These are phyloP conservation scores for Calyptomena viridis DNA, from an alignment of 2,113 vertebrate species.

Conservation along the genomic window DNA sequence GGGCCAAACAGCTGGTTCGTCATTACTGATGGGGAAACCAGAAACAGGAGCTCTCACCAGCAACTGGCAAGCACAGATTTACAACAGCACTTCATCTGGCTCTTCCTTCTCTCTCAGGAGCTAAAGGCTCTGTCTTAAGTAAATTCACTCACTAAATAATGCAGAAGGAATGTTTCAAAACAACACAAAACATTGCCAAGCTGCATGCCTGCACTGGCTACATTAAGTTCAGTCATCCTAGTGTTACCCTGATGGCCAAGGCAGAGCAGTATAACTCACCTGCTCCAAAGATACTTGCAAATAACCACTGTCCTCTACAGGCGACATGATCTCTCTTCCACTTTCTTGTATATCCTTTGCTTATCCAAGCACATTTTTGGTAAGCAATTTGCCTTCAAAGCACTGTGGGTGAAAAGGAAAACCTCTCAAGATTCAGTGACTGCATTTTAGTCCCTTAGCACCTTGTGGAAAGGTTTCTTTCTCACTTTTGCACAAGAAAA, in stretches of 20 bases:
- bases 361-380: not conserved
- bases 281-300: not conserved
- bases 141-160: constrained; percentile 52
- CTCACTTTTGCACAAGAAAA: not conserved
- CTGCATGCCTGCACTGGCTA: not conserved
- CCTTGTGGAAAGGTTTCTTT: not conserved
- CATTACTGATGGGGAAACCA: not conserved
- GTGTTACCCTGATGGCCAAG: not conserved
- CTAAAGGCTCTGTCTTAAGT: constrained; percentile 10
- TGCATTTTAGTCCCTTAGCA: not conserved
- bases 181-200: not conserved
- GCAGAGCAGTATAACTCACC: not conserved
- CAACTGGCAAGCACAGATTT: not conserved
- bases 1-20: not conserved
- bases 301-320: not conserved
- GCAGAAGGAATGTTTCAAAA: not conserved
- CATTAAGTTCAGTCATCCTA: not conserved
- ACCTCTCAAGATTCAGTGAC: constrained; percentile 29
- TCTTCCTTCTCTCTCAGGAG: not conserved
- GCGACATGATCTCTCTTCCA: not conserved
- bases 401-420: constrained; percentile 29
- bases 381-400: constrained; percentile 42
- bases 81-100: accelerated
- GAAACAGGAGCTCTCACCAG: not conserved
- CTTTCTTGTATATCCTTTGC: not conserved